Percentiles rank a stretch among this genome's conserved stretches.
phyloP scores from a whole-genome alignment of 2,113 vertebrate genomes.

The Megaceryle torquata region DNA sequence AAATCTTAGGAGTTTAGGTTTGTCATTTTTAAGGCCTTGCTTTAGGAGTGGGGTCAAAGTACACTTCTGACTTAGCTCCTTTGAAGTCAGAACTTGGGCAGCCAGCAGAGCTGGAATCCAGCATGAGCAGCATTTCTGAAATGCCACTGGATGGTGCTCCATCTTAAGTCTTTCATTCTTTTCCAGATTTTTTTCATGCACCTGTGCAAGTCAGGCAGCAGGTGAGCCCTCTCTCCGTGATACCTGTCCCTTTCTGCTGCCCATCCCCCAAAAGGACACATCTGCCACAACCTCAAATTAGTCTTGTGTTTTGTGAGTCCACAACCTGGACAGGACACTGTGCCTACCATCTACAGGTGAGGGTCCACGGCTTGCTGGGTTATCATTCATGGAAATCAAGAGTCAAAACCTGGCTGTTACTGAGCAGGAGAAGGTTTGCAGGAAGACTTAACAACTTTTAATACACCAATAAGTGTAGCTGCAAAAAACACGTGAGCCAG shows the following conservation, averaged over 20 bases:
- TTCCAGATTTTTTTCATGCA: neutral
- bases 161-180: neutral
- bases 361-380: neutral
- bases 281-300: neutral
- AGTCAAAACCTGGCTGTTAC: no score
- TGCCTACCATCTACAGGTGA: rapidly evolving
- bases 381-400: rapidly evolving
- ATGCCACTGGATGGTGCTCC: neutral
- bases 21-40: neutral
- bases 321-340: rapidly evolving
- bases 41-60: neutral
- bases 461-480: rapidly evolving
- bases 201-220: neutral
- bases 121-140: neutral
- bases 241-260: neutral
- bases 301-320: no score
- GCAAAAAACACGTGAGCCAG: neutral
- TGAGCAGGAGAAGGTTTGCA: neutral
- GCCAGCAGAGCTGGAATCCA: neutral
- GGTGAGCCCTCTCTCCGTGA: neutral
- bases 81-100: neutral
- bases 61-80: neutral
- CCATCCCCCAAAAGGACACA: rapidly evolving
- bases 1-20: neutral
- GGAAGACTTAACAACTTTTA: no score